Conservation (phyloP, 2,113 vertebrate species). For the Myiagra hebetior region DNA sequence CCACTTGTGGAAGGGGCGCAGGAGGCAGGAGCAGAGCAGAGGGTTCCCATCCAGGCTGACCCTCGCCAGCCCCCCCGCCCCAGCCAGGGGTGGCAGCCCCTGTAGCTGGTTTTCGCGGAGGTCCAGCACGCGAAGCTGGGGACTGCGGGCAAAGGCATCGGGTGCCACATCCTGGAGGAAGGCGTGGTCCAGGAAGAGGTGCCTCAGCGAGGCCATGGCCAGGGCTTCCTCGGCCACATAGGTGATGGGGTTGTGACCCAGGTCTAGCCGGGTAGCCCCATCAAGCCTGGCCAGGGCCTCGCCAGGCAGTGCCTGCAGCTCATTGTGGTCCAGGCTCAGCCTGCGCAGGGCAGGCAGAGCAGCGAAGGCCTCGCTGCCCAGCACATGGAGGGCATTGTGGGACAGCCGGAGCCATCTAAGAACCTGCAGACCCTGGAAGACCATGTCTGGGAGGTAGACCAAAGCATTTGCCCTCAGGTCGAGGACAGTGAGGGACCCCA, state of each 20-base stretch:
- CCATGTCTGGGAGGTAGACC: constrained; percentile 90
- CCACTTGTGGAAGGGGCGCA: constrained; percentile 85
- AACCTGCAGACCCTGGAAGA: constrained; percentile 89
- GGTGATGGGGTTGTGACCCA: constrained; percentile 91
- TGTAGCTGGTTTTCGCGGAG: constrained; percentile 86
- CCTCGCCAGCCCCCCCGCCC: constrained; percentile 67
- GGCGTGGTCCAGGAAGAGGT: constrained; percentile 85
- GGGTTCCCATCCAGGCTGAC: constrained; percentile 85
- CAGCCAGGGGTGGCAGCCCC: constrained; percentile 78
- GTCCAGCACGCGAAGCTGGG: constrained; percentile 80
- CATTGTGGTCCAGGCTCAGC: constrained; percentile 91
- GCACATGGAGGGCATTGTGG: constrained; percentile 87
- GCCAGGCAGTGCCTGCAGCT: constrained; percentile 86
- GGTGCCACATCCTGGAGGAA: constrained; percentile 85
- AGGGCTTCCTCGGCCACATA: constrained; percentile 84
- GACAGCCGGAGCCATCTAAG: constrained; percentile 86
- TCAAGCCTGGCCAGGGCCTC: constrained; percentile 85
- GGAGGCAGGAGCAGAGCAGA: constrained; percentile 86
- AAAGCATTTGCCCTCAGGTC: constrained; percentile 86
- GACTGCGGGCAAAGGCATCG: constrained; percentile 78
- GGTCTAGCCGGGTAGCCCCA: constrained; percentile 77
- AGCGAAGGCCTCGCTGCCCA: constrained; percentile 85
- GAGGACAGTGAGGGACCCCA: constrained; percentile 85
- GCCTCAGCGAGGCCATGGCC: constrained; percentile 83
- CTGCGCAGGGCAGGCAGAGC: constrained; percentile 84